phyloP scores from a whole-genome alignment of 2,113 vertebrate genomes.

The Burhinus bistriatus region DNA sequence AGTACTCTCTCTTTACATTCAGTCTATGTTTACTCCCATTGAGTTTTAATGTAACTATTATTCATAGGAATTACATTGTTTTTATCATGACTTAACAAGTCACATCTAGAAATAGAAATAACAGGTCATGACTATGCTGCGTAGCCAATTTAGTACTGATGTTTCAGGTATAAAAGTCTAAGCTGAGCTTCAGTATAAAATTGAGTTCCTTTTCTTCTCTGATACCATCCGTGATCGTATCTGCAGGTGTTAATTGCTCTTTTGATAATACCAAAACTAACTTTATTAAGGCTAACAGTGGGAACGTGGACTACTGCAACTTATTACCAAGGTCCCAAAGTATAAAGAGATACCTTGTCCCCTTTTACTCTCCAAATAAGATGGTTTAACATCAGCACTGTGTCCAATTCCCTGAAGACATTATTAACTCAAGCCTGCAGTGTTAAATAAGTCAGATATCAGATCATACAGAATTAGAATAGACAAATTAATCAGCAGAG shows the following conservation, averaged over 20 bases:
- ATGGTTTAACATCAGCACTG: slow-evolving; percentile 40
- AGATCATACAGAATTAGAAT: slow-evolving; percentile 49
- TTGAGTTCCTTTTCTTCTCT: not conserved
- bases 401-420: slow-evolving; percentile 51
- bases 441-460: slow-evolving; percentile 48
- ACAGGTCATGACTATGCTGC: not conserved
- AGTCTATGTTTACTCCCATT: not conserved
- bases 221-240: slow-evolving; percentile 47
- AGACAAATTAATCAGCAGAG: slow-evolving; percentile 70
- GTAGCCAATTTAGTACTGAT: not conserved
- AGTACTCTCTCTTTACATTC: not conserved
- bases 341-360: slow-evolving; percentile 26
- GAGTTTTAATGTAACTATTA: not conserved
- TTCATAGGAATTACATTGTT: not conserved
- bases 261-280: slow-evolving; percentile 66
- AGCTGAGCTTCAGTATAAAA: not conserved
- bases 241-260: slow-evolving; percentile 68
- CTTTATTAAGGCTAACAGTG: slow-evolving; percentile 59
- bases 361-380: slow-evolving; percentile 58
- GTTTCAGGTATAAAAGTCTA: not conserved
- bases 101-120: not conserved
- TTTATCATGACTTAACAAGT: not conserved
- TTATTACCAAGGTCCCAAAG: slow-evolving; percentile 30
- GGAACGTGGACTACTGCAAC: slow-evolving; percentile 8
- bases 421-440: slow-evolving; percentile 41